Evolutionary conservation across 1,140 invertebrate genomes (phyloP).

Genomic region (Aphidius gifuensis): DNA sequence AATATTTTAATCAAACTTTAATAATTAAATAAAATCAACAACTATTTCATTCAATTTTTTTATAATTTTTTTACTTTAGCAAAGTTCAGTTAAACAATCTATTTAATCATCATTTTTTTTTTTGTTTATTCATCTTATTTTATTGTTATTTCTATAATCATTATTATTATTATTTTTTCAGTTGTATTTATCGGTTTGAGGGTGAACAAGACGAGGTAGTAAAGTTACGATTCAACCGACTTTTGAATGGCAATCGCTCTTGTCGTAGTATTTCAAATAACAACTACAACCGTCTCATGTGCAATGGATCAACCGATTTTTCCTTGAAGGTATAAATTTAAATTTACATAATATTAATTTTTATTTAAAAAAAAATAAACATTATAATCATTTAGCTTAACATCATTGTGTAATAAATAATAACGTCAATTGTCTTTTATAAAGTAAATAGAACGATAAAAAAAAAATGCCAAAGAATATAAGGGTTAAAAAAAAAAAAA

Average conservation of each 20-base stretch:
- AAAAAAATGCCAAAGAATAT: no score
- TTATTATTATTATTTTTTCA: slow-evolving; percentile 43
- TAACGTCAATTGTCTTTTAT: no score
- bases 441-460: no score
- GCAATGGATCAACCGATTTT: slow-evolving; percentile 55
- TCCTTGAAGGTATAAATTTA: slow-evolving; percentile 43
- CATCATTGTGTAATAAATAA: not conserved
- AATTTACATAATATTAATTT: slow-evolving; percentile 8
- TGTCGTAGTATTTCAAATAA: slow-evolving; percentile 62
- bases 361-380: not conserved
- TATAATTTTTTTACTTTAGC: not conserved
- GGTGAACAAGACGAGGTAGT: slow-evolving; percentile 75
- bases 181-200: slow-evolving; percentile 82
- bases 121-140: no score
- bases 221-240: slow-evolving; percentile 63
- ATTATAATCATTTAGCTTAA: not conserved
- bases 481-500: not conserved
- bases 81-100: not conserved
- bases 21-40: not conserved
- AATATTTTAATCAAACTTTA: not conserved
- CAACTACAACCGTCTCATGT: slow-evolving; percentile 70
- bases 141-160: no score
- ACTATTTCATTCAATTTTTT: not conserved
- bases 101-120: no score
- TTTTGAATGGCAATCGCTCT: slow-evolving; percentile 65